A percentile compares a stretch with the other conserved stretches of the same genome.
Evolutionary conservation across 2,113 vertebrate genomes (phyloP).

Genomic region (Australoheros scitulus): DNA sequence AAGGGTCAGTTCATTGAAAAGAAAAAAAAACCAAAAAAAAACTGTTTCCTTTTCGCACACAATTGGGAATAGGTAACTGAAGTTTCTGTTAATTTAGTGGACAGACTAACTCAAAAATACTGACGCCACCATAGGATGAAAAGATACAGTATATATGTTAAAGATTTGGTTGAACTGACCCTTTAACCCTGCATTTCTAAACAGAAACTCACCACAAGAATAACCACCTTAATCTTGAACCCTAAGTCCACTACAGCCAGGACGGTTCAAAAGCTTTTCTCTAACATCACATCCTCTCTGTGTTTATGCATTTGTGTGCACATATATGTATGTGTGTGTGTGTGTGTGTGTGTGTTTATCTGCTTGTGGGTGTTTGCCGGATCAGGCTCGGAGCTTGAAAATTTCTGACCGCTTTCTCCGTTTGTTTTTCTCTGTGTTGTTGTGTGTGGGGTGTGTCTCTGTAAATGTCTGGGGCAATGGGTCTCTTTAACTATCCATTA

Average conservation of each 20-base stretch:
- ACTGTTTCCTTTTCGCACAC: neutral
- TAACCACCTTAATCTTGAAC: neutral
- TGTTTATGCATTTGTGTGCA: slow-evolving; percentile 63
- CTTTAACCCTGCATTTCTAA: neutral
- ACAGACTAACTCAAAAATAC: neutral
- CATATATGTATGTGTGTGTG: slow-evolving; percentile 17
- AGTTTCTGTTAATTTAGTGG: no score
- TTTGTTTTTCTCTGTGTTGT: slow-evolving; percentile 44
- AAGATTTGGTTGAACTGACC: neutral
- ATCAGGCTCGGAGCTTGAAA: slow-evolving; percentile 62
- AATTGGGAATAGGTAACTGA: neutral
- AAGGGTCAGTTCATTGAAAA: slow-evolving; percentile 8
- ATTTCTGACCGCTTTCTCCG: slow-evolving; percentile 59
- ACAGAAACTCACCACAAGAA: neutral
- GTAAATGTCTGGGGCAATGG: slow-evolving; percentile 34
- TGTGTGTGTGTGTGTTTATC: slow-evolving; percentile 12
- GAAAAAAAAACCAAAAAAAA: neutral
- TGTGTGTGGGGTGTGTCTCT: slow-evolving; percentile 17
- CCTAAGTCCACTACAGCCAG: neutral
- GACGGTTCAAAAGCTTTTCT: neutral
- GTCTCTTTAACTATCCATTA: slow-evolving; percentile 20
- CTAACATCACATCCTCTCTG: slow-evolving; percentile 45
- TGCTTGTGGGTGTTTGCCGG: slow-evolving; percentile 36
- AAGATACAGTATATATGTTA: neutral
- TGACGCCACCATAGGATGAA: neutral